Evolutionary conservation across 2,797 vertebrate species (phyloP).

Genomic region (Hippocampus kuda): DNA sequence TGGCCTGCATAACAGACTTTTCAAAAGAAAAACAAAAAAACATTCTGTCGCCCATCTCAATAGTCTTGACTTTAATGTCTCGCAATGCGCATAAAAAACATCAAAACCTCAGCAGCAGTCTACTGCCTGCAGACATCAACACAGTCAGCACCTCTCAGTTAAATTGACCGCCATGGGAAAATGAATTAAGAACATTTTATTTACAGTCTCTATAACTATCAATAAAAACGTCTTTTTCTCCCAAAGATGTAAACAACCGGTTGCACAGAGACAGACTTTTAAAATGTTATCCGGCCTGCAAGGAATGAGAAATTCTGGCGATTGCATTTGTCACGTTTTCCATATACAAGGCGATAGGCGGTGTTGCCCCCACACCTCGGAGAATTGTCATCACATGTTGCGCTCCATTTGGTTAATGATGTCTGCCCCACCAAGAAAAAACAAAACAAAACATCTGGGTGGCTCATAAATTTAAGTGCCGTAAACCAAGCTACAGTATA

Average conservation of each 20-base stretch:
- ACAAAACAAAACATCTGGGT: background rate
- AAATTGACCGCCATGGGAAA: background rate
- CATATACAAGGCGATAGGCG: background rate
- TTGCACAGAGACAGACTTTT: background rate
- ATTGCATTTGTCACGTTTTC: background rate
- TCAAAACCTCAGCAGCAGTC: background rate
- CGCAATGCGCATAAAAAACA: background rate
- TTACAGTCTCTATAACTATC: background rate
- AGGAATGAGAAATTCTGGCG: background rate
- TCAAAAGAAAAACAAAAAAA: background rate
- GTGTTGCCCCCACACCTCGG: background rate
- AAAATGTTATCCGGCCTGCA: background rate
- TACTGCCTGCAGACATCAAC: background rate
- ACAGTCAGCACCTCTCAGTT: background rate
- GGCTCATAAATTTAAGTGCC: background rate
- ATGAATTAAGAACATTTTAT: background rate
- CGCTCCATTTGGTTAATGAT: conserved; percentile 5
- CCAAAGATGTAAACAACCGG: background rate
- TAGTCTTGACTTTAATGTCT: background rate
- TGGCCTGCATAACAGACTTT: background rate
- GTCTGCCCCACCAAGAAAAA: background rate
- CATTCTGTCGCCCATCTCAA: background rate
- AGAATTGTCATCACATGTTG: background rate
- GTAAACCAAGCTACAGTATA: conserved; percentile 2
- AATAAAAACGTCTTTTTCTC: background rate